A percentile compares a stretch with the other conserved stretches of the same genome.
phyloP scores from a whole-genome alignment of 2,888 invertebrate species.

The Meganola albula region DNA sequence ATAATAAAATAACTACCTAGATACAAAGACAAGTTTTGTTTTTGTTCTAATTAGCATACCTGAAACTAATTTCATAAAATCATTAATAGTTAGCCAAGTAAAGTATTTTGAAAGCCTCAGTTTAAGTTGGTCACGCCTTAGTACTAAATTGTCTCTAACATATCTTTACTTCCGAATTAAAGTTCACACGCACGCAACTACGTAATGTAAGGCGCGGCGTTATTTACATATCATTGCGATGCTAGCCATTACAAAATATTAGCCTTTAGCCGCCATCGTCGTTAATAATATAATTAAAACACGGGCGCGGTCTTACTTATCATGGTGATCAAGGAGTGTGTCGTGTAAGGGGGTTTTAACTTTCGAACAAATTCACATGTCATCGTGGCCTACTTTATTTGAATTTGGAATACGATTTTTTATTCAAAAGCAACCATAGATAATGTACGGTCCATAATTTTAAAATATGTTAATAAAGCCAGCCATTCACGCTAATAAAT shows the following conservation, averaged over 20 bases:
- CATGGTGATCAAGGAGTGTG: conserved; percentile 60
- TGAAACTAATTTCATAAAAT: no score
- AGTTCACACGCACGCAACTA: conserved; percentile 65
- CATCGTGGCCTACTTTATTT: conserved; percentile 16
- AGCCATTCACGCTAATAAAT: not conserved
- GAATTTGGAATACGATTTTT: conserved; percentile 9
- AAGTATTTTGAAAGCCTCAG: no score
- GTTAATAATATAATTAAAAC: conserved; percentile 78
- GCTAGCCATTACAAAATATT: conserved; percentile 72
- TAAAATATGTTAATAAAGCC: no score
- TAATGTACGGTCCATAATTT: no score
- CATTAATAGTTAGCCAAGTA: no score
- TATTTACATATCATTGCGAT: conserved; percentile 77
- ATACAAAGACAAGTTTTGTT: no score
- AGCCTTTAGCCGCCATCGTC: conserved; percentile 67
- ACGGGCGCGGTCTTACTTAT: conserved; percentile 71
- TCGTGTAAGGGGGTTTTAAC: conserved; percentile 32
- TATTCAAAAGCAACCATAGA: no score
- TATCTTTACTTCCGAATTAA: conserved; percentile 71
- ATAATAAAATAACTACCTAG: no score
- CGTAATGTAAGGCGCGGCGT: conserved; percentile 53
- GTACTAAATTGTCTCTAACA: conserved; percentile 60
- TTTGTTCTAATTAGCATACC: no score
- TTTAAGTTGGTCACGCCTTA: conserved; percentile 59
- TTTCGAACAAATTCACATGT: not conserved